Percentiles rank a stretch among this genome's conserved stretches.
Conservation (phyloP, 2,797 vertebrate species). For the Periparus ater region DNA sequence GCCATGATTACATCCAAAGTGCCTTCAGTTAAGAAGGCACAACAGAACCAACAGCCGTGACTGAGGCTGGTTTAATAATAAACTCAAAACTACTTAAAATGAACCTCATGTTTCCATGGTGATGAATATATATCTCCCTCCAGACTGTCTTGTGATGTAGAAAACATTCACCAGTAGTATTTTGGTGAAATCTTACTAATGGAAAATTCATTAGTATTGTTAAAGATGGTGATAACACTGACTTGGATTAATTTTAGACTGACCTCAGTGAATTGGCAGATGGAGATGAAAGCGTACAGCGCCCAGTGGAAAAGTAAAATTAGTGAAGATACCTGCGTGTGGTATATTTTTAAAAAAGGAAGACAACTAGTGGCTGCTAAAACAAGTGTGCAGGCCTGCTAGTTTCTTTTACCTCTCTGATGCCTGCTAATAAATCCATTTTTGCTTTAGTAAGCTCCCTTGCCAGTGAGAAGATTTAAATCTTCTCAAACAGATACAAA, state of each 20-base stretch:
- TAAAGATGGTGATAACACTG: neutral
- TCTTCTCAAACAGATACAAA: neutral
- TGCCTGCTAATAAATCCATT: neutral
- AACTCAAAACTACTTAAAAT: conserved; percentile 56
- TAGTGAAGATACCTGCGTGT: neutral
- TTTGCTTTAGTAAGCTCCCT: neutral
- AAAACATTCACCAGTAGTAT: conserved; percentile 7
- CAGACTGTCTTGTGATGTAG: neutral
- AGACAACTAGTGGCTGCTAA: neutral
- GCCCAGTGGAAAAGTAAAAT: neutral
- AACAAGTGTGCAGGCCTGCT: neutral
- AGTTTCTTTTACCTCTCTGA: neutral
- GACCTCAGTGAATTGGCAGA: neutral
- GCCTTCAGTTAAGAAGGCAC: neutral
- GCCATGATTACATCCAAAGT: neutral
- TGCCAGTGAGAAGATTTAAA: neutral
- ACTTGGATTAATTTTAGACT: neutral
- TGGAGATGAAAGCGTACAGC: neutral
- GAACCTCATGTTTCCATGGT: conserved; percentile 45
- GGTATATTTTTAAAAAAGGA: neutral
- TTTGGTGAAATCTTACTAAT: conserved; percentile 20
- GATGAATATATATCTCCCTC: conserved; percentile 31
- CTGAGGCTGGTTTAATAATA: conserved; percentile 38
- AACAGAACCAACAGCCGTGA: neutral
- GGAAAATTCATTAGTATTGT: conserved; percentile 31